phyloP scores from a whole-genome alignment of 2,113 vertebrate species.

The Azemiops feae region DNA sequence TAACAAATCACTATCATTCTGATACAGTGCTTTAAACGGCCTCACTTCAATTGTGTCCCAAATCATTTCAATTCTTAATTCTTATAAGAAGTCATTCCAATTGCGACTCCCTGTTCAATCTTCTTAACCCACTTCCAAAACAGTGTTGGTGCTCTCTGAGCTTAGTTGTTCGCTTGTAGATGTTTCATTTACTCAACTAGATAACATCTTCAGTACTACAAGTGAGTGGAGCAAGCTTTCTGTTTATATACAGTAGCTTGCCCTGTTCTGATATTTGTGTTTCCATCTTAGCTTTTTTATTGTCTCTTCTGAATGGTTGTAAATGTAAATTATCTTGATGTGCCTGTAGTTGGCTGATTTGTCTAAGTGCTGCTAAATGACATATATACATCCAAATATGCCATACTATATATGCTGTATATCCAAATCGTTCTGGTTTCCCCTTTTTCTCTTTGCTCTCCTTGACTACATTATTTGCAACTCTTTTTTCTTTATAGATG shows the following conservation, averaged over 20 bases:
- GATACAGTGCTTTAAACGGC: neutral
- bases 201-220: neutral
- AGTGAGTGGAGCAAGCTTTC: neutral
- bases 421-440: neutral
- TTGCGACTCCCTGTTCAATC: neutral
- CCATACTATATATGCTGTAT: neutral
- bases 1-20: neutral
- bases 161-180: neutral
- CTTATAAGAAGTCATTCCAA: neutral
- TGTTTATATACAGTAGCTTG: neutral
- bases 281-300: neutral
- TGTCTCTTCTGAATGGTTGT: neutral
- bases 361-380: neutral
- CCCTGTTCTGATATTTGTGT: neutral
- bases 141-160: neutral
- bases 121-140: neutral
- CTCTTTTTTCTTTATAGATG: neutral
- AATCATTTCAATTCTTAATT: neutral
- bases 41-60: neutral
- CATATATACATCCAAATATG: neutral
- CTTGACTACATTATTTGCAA: neutral
- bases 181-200: neutral
- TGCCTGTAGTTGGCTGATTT: neutral
- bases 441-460: neutral
- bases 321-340: neutral